Percentiles rank a stretch among this genome's conserved stretches.
These are phyloP conservation scores for Macaria notata DNA, from an alignment of 2,888 invertebrate species.

Conservation along the genomic window DNA sequence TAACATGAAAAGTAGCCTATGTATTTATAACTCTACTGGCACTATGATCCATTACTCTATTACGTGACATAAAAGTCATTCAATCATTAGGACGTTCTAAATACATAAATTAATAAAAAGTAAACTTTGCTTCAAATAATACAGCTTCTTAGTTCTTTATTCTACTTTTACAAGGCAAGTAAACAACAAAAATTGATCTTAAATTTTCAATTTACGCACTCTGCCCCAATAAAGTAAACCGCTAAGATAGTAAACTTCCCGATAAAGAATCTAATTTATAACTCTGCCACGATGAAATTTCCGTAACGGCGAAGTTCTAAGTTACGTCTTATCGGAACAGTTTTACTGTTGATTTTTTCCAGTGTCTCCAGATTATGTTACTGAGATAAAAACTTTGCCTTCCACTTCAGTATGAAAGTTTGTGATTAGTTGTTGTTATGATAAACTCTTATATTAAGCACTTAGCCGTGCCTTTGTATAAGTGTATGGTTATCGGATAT, in stretches of 20 bases:
- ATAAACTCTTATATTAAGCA: slow-evolving; percentile 13
- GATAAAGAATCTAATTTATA: slow-evolving; percentile 70
- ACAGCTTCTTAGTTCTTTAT: too few species aligned
- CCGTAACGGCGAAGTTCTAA: slow-evolving; percentile 45
- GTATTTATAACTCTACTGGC: too few species aligned
- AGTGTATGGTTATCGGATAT: neutral
- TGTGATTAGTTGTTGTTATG: slow-evolving; percentile 27
- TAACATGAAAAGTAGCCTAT: too few species aligned
- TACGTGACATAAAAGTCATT: too few species aligned
- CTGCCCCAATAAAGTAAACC: slow-evolving; percentile 53
- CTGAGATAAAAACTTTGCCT: slow-evolving; percentile 22
- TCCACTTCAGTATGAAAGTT: slow-evolving; percentile 15
- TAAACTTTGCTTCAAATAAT: too few species aligned
- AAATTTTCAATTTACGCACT: slow-evolving; percentile 58
- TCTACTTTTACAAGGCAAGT: too few species aligned
- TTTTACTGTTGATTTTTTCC: slow-evolving; percentile 44
- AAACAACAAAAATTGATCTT: neutral
- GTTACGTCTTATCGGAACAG: slow-evolving; percentile 41
- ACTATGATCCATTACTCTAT: too few species aligned
- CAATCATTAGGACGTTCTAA: too few species aligned
- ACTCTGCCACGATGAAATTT: slow-evolving; percentile 46
- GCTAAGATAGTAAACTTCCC: slow-evolving; percentile 57
- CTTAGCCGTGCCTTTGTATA: neutral
- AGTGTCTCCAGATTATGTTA: slow-evolving; percentile 45
- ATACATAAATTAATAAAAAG: too few species aligned